Evolutionary conservation across 2,113 vertebrate species (phyloP), one percentile per base, ranked within the genome.

Genomic region (Apteryx mantelli): DNA sequence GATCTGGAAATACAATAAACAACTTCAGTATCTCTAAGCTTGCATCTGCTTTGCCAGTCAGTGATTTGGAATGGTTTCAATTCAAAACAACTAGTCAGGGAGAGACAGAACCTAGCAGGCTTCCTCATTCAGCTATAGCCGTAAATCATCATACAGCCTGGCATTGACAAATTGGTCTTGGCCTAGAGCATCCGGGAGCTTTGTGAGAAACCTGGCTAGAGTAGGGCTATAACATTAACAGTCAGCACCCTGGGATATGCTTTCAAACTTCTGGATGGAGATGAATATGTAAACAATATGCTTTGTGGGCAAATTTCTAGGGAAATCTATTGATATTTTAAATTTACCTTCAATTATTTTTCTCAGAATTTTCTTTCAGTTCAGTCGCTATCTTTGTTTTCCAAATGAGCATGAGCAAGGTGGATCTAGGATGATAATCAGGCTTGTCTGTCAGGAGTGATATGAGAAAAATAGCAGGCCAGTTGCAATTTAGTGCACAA

Each of bases 151-250:
- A 91, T 91, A 69, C 88, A 97, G 81, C 88, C 50, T 98, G 98
- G 95, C 97, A 98, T 4, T 98, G 97, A 98, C 97, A 98, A 98
- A 98, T 98, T 97, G 96, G 88, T 92, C 93, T 96, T 98, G 86
- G 89, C 82, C 96, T 95, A 75, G 88, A 97, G 92, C 94, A 95
- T 91, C 74, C 78, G 48, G 91, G 94, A 96, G 92, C 90, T 91
- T 94, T 97, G 94, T 92, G 71, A 96, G 95, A 97, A 97, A 91
- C 81, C 90, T 95, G 90, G 69, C 94, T 95, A 86, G 91, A 74
- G 15, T 50, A 87, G n/a, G 22, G 48, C 96, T 94, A 42, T 36
- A 86, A 75, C 75, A 88, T 91, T 94, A 98, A 58, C 81, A 91
- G 84, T 69, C 93, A 79, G 92, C 48, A 95, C 71, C 89, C 69